A percentile compares a stretch with the other conserved stretches of the same genome.
phyloP scores from a whole-genome alignment of 1,140 invertebrate genomes.

The Calosoma granatense region DNA sequence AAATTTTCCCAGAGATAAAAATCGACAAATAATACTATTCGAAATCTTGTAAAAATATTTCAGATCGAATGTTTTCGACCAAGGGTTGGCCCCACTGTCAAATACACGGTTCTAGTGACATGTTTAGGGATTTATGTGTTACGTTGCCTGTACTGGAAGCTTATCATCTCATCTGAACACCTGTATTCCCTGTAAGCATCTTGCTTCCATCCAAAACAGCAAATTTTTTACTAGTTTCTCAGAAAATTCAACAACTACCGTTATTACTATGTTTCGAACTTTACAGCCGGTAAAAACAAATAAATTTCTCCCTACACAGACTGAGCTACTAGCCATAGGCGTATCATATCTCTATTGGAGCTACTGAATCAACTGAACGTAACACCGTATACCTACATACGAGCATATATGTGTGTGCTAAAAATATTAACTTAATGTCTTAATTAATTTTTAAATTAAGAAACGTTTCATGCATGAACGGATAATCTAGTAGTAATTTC shows the following conservation, averaged over 20 bases:
- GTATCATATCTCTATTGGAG: too few species aligned
- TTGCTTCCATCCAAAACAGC: too few species aligned
- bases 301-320: neutral
- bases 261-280: too few species aligned
- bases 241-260: too few species aligned
- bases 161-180: neutral
- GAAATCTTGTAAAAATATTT: neutral
- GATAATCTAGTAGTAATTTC: too few species aligned
- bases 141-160: neutral
- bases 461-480: too few species aligned
- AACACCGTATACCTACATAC: too few species aligned
- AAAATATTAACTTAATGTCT: too few species aligned
- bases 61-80: neutral
- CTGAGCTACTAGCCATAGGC: neutral
- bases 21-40: neutral
- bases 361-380: too few species aligned
- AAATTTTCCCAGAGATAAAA: neutral
- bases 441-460: too few species aligned
- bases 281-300: neutral
- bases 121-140: neutral
- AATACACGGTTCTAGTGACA: neutral
- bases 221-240: too few species aligned
- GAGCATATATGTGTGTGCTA: neutral
- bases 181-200: too few species aligned
- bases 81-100: neutral